These are phyloP conservation scores for Holacanthus passer DNA, from an alignment of 2,113 vertebrate species.

Conservation along the genomic window DNA sequence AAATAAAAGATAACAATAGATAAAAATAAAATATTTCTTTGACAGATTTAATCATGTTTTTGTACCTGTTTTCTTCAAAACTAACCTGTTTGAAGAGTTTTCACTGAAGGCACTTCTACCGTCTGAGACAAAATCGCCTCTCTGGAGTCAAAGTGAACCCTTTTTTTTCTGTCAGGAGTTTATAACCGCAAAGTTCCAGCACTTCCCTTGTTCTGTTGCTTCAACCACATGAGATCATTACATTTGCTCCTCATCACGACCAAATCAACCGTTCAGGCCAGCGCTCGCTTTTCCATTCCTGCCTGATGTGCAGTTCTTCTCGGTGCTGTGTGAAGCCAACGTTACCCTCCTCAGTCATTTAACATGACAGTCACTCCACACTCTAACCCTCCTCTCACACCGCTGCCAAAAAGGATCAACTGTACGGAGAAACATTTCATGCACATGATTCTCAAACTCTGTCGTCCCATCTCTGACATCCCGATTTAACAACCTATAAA, in stretches of 20 bases:
- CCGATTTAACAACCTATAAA: constrained; percentile 58
- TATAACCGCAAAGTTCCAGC: constrained; percentile 57
- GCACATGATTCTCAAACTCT: constrained; percentile 6
- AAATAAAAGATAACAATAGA: too few species aligned
- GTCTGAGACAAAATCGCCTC: constrained; percentile 20
- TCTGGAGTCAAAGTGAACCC: constrained; percentile 11
- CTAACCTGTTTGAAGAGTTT: not conserved
- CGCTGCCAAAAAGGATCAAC: constrained; percentile 42
- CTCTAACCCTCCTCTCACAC: constrained; percentile 37
- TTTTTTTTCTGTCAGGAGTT: constrained; percentile 17
- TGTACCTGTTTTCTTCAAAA: not conserved
- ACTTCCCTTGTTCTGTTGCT: constrained; percentile 70
- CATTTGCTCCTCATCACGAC: constrained; percentile 79
- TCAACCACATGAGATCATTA: constrained; percentile 78
- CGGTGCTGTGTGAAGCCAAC: constrained; percentile 29
- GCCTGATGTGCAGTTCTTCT: constrained; percentile 42
- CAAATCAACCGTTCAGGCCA: constrained; percentile 63
- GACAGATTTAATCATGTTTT: too few species aligned
- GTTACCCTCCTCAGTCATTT: constrained; percentile 46
- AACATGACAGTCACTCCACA: constrained; percentile 50
- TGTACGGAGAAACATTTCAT: constrained; percentile 39
- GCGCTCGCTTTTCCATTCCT: constrained; percentile 62
- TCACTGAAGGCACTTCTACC: not conserved
- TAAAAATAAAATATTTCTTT: too few species aligned
- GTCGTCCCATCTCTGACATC: constrained; percentile 38